A percentile compares a stretch with the other conserved stretches of the same genome.
Conservation (phyloP, 2,888 invertebrate species). For the Euplexia lucipara region DNA sequence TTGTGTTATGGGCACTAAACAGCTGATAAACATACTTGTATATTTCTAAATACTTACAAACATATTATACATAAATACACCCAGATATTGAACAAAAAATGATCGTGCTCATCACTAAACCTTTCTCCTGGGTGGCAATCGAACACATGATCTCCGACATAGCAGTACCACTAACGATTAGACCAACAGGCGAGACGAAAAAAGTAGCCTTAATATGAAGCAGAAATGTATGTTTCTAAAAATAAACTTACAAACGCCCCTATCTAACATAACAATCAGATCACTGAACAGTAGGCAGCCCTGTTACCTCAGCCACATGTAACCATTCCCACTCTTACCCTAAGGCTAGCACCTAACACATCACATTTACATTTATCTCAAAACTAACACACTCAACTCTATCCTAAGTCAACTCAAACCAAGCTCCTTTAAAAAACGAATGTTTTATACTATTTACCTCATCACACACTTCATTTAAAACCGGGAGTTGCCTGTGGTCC, state of each 20-base stretch:
- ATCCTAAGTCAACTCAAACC: slow-evolving; percentile 10
- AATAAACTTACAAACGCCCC: neutral
- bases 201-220: neutral
- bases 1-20: too few relatives aligned
- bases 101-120: too few relatives aligned
- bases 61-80: too few relatives aligned
- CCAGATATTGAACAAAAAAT: too few relatives aligned
- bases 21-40: too few relatives aligned
- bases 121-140: too few relatives aligned
- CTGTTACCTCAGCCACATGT: neutral
- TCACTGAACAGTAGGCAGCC: neutral
- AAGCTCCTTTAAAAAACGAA: neutral
- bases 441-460: neutral
- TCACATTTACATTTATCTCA: slow-evolving; percentile 8
- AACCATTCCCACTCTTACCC: neutral
- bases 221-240: neutral
- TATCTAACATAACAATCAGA: neutral
- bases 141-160: too few relatives aligned
- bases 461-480: neutral
- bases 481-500: neutral
- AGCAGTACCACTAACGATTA: too few relatives aligned
- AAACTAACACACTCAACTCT: slow-evolving; percentile 1
- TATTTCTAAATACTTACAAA: too few relatives aligned
- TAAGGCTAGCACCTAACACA: neutral
- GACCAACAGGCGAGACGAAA: too few relatives aligned